Base-by-base conservation (phyloP, 2,113 vertebrate genomes). In the Apteryx mantelli region DNA sequence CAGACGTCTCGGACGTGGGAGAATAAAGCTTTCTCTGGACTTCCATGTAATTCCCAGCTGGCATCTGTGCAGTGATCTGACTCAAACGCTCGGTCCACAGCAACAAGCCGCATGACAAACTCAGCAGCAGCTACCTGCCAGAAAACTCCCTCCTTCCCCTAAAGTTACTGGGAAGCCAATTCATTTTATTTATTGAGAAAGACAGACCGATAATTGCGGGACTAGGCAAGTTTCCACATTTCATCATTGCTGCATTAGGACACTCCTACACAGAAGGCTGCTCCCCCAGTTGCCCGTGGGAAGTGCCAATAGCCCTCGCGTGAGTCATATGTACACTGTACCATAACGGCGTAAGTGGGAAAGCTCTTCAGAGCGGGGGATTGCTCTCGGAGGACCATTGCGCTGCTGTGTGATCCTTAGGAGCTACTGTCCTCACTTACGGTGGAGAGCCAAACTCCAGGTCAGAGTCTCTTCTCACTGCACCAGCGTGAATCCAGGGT, bases 221-320 rank as follows among this genome's bases (percentile, higher is more conserved):
- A 82, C 95, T 83, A 95, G 85, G 95, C 88, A 95, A 88, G 82
- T 93, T 93, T 95, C 85, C 79, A 93, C 17, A 0, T 94, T 95
- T 95, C 93, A 94, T 96, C 93, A 95, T 90, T 82, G 5, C 89
- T 65, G 82, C 61, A 96, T 94, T 92, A 95, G 96, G 95, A 93
- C 86, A 95, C 92, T 91, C 96, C 97, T 65, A 96, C 97, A 84
- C 95, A 93, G 76, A 88, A 84, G 94, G 14, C 86, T 94, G 89
- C 91, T 97, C 93, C 91, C 73, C 77, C 91, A 74, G 91, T 21
- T 83, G 79, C 88, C 73, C 71, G 94, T 96, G 93, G 95, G 94
- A 96, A 94, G 96, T 97, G 95, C 79, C 96, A 95, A 94, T 90
- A 93, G 94, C 86, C 95, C 89, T 93, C 5, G 61, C 38, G 86